Evolutionary conservation across 2,888 invertebrate species (phyloP).

Genomic region (Caenorhabditis afra): DNA sequence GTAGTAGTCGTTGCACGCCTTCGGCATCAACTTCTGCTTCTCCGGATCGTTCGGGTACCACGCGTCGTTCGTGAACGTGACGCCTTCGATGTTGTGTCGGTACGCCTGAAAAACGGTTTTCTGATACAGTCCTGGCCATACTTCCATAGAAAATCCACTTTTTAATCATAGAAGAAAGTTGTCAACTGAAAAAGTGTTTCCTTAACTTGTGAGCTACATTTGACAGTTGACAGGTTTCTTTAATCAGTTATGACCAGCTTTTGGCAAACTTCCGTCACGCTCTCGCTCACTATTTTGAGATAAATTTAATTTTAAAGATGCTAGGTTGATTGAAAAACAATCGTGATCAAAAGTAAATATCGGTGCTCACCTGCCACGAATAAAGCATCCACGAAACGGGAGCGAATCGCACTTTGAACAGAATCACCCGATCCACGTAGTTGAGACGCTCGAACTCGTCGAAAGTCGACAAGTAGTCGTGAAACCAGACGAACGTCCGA

Average conservation of each 20-base stretch:
- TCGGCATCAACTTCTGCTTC: constrained; percentile 54
- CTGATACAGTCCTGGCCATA: too few relatives aligned
- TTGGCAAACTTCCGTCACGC: too few relatives aligned
- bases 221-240: too few relatives aligned
- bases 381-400: constrained; percentile 67
- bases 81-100: constrained; percentile 57
- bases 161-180: too few relatives aligned
- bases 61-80: constrained; percentile 66
- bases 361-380: constrained; percentile 34
- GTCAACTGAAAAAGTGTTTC: too few relatives aligned
- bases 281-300: too few relatives aligned
- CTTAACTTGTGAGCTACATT: too few relatives aligned
- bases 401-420: constrained; percentile 63
- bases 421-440: constrained; percentile 43
- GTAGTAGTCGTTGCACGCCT: constrained; percentile 65
- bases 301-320: too few relatives aligned
- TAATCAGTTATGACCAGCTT: too few relatives aligned
- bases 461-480: constrained; percentile 61
- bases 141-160: too few relatives aligned
- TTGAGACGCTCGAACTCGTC: constrained; percentile 59
- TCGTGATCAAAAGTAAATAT: too few relatives aligned
- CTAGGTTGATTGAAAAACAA: too few relatives aligned
- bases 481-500: constrained; percentile 66
- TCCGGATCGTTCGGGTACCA: constrained; percentile 67
- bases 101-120: constrained; percentile 20